Evolutionary conservation across 1,140 invertebrate species (phyloP), one percentile per base, ranked within the genome.

Genomic region (Drosophila ambigua): DNA sequence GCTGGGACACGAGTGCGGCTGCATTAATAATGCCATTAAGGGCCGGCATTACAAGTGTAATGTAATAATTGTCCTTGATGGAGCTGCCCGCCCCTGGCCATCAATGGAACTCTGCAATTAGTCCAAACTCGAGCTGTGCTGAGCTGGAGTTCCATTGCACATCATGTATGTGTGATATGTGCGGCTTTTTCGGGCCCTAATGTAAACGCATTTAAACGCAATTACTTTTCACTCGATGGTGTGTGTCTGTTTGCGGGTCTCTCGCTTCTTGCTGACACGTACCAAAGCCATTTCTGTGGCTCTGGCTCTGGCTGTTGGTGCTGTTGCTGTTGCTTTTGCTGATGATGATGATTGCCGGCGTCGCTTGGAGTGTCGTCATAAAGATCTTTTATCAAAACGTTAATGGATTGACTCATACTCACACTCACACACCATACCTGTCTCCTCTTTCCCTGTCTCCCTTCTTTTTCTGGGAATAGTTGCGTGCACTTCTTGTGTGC

Each of bases 371-470:
- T 90, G 88, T 90, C 88, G 88, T 90, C 88, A 90, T 90, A 90
- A 90, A 90, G 88, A 90, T 90, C 88, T 90, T 90, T 90, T 90
- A 90, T 90, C 88, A 90, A 84, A 88, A 83, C 77, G 72, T 88
- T 90, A 90, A 90, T 88, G 88, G 88, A 88, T 90, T 88, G 88
- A 81, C 88, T 88, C 85, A 74, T 83, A 68, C 53, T 63, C 16
- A 50, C 51, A 65, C 20, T 52, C 31, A 49, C 45, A 43, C 26
- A 28, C 7, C 26, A 28, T 28, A 28, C 26, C 26, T 59, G 20
- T 20, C 20, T 20, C 20, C 20, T 20, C 20, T 20, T 20, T 20
- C 20, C 20, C 26, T 60, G n/a, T 43, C n/a, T 35, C 31, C 20
- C 20, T 20, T 20, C 20, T 20, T 20, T 20, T 20, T 74, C 16